Evolutionary conservation across 2,797 vertebrate species (phyloP).

Genomic region (Cryptoprocta ferox): DNA sequence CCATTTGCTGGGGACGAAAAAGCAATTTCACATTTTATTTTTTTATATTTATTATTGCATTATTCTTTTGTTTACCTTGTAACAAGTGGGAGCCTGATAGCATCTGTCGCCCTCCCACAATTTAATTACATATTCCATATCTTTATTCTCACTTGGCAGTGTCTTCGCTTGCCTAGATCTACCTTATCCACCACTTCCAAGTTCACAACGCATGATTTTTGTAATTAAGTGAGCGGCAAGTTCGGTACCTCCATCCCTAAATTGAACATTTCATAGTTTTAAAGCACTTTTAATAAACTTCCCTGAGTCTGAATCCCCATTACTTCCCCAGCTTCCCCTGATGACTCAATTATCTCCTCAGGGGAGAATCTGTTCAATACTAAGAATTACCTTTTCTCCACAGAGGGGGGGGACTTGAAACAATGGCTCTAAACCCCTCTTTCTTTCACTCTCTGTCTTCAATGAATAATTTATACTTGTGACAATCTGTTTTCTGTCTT

Average conservation of each 20-base stretch:
- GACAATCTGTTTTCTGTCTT: conserved; percentile 26
- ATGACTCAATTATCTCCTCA: conserved; percentile 70
- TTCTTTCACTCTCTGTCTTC: neutral
- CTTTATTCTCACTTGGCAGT: conserved; percentile 10
- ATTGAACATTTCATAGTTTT: conserved; percentile 43
- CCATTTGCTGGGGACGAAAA: conserved; percentile 58
- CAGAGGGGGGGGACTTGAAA: neutral
- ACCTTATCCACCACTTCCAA: neutral
- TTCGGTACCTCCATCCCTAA: neutral
- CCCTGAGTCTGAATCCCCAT: conserved; percentile 42
- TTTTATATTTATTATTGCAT: conserved; percentile 71
- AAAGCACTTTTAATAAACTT: conserved; percentile 64
- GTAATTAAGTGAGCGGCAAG: conserved; percentile 54
- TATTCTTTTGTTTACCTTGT: conserved; percentile 63
- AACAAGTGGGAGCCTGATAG: neutral
- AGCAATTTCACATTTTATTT: conserved; percentile 61
- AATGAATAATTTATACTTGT: conserved; percentile 50
- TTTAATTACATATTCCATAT: conserved; percentile 63
- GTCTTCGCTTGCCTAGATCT: neutral
- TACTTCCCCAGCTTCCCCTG: conserved; percentile 30
- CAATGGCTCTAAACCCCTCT: neutral
- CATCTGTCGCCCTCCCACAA: conserved; percentile 63
- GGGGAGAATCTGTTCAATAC: conserved; percentile 68
- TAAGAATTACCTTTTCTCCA: conserved; percentile 62
- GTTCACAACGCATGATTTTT: neutral